Evolutionary conservation across 2,888 invertebrate species (phyloP).

Genomic region (Pocota personata): DNA sequence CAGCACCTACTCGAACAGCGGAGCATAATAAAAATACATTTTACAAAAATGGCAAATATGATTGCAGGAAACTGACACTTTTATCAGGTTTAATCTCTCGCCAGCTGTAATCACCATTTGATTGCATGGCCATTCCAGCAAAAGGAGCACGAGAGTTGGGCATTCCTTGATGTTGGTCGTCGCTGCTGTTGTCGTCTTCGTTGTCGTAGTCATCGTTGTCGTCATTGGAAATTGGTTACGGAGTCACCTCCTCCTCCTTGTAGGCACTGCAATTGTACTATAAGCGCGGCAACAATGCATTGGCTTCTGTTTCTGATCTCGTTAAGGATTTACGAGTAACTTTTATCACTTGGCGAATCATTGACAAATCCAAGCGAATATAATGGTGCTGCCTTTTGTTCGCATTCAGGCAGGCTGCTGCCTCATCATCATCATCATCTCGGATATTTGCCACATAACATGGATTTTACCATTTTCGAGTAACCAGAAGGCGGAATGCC

Average conservation of each 20-base stretch:
- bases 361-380: conserved; percentile 81
- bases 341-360: conserved; percentile 83
- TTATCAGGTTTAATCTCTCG: conserved; percentile 71
- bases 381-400: conserved; percentile 65
- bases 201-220: conserved; percentile 15
- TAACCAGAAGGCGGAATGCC: conserved; percentile 48
- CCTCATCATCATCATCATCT: conserved; percentile 71
- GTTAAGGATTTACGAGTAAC: conserved; percentile 82
- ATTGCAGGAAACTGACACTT: conserved; percentile 74
- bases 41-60: conserved; percentile 74
- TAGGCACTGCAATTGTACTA: conserved; percentile 6
- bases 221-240: conserved; percentile 47
- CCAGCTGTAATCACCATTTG: conserved; percentile 73
- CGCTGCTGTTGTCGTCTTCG: conserved; percentile 2
- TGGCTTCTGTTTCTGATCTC: conserved; percentile 52
- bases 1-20: conserved; percentile 33
- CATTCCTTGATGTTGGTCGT: conserved; percentile 49
- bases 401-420: conserved; percentile 18
- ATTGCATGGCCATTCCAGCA: conserved; percentile 69
- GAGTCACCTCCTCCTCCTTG: conserved; percentile 21
- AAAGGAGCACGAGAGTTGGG: conserved; percentile 64
- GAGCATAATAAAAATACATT: conserved; percentile 70
- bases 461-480: conserved; percentile 73
- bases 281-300: conserved; percentile 77
- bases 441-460: conserved; percentile 74